These are phyloP conservation scores for Momotus momota DNA, from an alignment of 2,797 vertebrate genomes.

Conservation along the genomic window DNA sequence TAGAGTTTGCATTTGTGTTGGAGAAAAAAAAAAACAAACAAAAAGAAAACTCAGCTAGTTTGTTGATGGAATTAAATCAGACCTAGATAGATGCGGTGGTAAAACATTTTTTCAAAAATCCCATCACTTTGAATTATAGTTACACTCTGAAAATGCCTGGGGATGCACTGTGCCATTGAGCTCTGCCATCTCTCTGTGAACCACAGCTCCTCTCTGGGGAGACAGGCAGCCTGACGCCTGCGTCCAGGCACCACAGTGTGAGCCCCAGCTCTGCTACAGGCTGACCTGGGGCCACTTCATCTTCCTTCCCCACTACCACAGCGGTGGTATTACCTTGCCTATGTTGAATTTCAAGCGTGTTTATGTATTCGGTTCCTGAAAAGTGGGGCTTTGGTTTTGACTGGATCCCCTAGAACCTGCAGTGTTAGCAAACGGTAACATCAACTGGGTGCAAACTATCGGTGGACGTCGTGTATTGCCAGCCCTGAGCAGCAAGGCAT, in stretches of 20 bases:
- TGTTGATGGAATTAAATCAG: background rate
- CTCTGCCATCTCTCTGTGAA: accelerated
- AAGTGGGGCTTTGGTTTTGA: background rate
- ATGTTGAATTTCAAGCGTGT: accelerated
- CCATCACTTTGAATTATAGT: conserved; percentile 23
- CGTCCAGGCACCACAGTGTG: accelerated
- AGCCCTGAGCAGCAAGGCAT: background rate
- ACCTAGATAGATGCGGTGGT: background rate
- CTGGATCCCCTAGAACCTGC: background rate
- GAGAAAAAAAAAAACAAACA: too few relatives aligned
- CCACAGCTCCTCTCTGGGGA: background rate
- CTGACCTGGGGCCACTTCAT: background rate
- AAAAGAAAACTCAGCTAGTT: background rate
- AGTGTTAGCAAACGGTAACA: too few relatives aligned
- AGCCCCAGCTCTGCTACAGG: background rate
- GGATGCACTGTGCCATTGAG: background rate
- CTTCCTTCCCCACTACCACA: background rate
- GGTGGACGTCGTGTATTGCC: accelerated
- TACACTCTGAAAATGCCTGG: background rate
- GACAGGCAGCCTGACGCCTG: background rate
- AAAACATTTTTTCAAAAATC: conserved; percentile 39
- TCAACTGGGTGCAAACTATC: too few relatives aligned
- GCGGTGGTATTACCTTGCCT: background rate
- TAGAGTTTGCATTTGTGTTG: background rate
- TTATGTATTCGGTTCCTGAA: background rate